Conservation (phyloP, 2,113 vertebrate genomes). For the Mormyrus iriodes region DNA sequence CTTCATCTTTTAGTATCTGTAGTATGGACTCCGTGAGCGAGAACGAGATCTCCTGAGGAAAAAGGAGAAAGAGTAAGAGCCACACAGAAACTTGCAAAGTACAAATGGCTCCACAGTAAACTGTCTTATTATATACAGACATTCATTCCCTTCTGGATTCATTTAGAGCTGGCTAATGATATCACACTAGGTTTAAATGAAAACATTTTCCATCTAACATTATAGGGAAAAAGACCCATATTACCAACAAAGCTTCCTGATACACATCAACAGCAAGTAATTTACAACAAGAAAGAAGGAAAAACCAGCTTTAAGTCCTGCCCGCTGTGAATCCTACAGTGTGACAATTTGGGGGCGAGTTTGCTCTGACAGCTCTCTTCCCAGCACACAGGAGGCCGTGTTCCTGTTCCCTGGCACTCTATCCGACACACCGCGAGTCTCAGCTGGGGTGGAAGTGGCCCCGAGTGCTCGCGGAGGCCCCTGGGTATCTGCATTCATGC, state of each 20-base stretch:
- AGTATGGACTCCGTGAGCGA: constrained; percentile 60
- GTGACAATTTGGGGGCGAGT: background rate
- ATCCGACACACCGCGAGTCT: background rate
- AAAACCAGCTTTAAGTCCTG: background rate
- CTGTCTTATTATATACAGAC: background rate
- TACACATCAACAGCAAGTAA: background rate
- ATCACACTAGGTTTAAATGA: background rate
- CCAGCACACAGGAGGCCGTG: background rate
- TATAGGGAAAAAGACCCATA: background rate
- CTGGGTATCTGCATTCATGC: background rate
- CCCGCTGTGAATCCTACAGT: background rate
- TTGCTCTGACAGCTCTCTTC: background rate
- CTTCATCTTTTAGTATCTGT: constrained; percentile 49
- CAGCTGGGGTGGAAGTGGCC: background rate
- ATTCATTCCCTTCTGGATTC: background rate
- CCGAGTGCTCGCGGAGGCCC: background rate
- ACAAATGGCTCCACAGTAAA: background rate
- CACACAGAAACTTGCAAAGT: background rate
- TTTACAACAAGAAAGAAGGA: background rate
- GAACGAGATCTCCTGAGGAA: constrained; percentile 54
- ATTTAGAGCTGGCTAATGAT: background rate
- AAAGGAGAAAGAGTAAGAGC: background rate
- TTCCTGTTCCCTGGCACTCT: background rate
- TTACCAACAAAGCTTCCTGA: background rate
- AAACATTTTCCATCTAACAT: background rate